phyloP scores from a whole-genome alignment of 2,888 invertebrate genomes.

The Lasiommata megera region DNA sequence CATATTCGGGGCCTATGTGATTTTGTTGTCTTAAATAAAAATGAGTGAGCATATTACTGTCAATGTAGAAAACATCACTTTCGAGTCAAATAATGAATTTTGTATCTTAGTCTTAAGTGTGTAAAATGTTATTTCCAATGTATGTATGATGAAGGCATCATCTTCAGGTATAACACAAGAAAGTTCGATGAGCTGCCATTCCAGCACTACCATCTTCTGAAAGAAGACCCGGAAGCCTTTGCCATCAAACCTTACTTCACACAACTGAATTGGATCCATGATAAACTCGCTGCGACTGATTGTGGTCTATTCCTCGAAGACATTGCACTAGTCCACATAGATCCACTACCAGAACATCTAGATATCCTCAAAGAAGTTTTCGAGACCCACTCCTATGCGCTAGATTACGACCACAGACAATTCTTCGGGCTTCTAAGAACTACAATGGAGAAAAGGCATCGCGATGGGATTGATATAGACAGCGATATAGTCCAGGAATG shows the following conservation, averaged over 20 bases:
- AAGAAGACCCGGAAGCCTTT: constrained; percentile 78
- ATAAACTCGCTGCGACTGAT: constrained; percentile 89
- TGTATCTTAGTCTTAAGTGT: too few relatives aligned
- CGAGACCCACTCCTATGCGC: constrained; percentile 85
- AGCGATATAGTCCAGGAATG: constrained; percentile 66
- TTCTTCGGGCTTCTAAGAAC: constrained; percentile 85
- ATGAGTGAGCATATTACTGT: too few relatives aligned
- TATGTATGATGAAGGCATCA: too few relatives aligned
- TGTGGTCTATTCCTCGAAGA: constrained; percentile 90
- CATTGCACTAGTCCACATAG: constrained; percentile 80
- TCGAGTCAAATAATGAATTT: not conserved
- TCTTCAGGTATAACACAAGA: constrained; percentile 86
- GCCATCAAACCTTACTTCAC: constrained; percentile 86
- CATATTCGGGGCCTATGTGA: too few relatives aligned
- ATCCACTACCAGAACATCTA: constrained; percentile 74
- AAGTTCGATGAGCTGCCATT: constrained; percentile 92
- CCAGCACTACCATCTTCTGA: constrained; percentile 84
- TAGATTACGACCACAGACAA: constrained; percentile 91
- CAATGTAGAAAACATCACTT: too few relatives aligned
- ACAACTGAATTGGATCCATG: constrained; percentile 88
- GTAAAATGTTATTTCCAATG: not conserved
- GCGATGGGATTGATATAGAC: constrained; percentile 56
- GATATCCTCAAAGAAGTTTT: constrained; percentile 85
- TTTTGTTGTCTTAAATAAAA: too few relatives aligned
- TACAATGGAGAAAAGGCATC: constrained; percentile 60